Base-by-base conservation (phyloP, 2,888 invertebrate genomes). In the Hirudinaria manillensis region DNA sequence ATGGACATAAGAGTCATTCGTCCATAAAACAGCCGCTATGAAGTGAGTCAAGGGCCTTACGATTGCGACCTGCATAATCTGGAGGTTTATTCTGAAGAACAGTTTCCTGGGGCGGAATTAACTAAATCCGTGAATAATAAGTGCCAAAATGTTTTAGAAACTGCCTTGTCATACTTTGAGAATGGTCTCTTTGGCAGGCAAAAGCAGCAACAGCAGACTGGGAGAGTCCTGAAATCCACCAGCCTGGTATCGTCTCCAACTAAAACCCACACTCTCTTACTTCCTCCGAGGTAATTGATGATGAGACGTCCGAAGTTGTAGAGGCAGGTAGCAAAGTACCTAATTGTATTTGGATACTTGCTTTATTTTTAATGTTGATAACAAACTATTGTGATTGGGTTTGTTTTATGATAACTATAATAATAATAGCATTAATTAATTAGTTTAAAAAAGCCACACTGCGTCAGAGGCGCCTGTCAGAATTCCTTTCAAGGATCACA, bases 121-220 rank as follows among this genome's bases (percentile, higher is more conserved):
- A 61, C 7, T 61, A n/a, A 53, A 10, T 61, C n/a, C 29, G n/a
- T 61, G 19, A 61, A 27, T n/a, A 24, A 56, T 56, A 56, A 13
- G 36, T 56, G 13, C 3, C n/a, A 61, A 61, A 27, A 13, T 29
- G n/a, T 1, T 61, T 61, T 61, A 13, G 29, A 29, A 61, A 61
- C 29, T 27, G n/a, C n/a, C 29, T 36, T 1, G 32, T 29, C 72
- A 71, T 38, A 78, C 78, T 56, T 73, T 34, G 70, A 76, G 56
- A 78, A n/a, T 24, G 34, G 51, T 24, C 38, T 45, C 19, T 67
- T 75, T 13, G 75, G 75, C 29, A 77, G 71, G 53, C 78, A 78
- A 55, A 75, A 6, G 32, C 77, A 78, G 45, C 78, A 78, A 51
- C 78, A 78, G 70, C 78, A 78, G 51, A 74, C 71, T 13, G 78